Evolutionary conservation across 2,888 invertebrate genomes (phyloP).

Genomic region (Apomyelois bistriatella): DNA sequence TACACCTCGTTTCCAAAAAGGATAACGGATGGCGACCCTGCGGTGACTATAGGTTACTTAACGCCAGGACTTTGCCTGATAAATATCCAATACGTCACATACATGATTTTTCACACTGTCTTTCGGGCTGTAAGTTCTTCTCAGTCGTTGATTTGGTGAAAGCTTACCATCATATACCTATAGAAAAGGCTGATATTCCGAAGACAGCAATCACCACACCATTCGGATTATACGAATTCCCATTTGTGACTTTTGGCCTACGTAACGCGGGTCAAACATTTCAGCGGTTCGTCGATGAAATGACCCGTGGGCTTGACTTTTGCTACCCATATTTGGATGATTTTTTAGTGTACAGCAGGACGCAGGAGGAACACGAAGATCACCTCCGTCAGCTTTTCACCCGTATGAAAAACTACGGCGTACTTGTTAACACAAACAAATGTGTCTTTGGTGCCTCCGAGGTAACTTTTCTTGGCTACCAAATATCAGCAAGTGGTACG

Average conservation of each 20-base stretch:
- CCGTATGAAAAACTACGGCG: background rate
- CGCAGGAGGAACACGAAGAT: background rate
- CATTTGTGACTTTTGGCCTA: too few species aligned
- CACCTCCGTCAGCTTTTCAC: too few species aligned
- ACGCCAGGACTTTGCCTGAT: background rate
- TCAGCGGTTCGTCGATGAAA: too few species aligned
- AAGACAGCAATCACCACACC: too few species aligned
- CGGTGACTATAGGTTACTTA: background rate
- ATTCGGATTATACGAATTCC: too few species aligned
- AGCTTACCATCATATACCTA: background rate
- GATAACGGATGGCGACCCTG: slow-evolving; percentile 5
- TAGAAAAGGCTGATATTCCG: background rate
- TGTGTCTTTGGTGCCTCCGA: background rate
- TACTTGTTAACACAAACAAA: background rate
- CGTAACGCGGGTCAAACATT: too few species aligned
- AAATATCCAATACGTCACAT: background rate
- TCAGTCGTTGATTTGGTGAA: background rate
- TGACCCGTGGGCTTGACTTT: too few species aligned
- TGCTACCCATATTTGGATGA: background rate
- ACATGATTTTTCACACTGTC: background rate
- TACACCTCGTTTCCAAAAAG: slow-evolving; percentile 1
- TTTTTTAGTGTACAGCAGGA: background rate
- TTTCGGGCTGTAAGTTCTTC: background rate
- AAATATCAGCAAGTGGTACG: too few species aligned
- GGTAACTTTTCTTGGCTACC: too few species aligned